Percentiles rank a stretch among this genome's conserved stretches.
phyloP scores from a whole-genome alignment of 2,888 invertebrate genomes.

The Matsumyia berberina region DNA sequence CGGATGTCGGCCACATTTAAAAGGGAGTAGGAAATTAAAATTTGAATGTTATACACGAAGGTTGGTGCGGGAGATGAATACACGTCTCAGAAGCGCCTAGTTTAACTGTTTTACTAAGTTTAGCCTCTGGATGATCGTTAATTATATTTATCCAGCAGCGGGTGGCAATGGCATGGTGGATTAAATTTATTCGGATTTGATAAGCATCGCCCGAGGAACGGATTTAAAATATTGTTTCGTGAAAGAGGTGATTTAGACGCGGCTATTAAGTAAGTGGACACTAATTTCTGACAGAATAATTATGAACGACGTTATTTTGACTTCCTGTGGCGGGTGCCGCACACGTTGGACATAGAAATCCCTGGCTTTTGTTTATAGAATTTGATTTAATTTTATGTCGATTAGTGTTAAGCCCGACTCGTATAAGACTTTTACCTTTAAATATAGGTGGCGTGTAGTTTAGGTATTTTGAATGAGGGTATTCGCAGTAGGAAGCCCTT shows the following conservation, averaged over 20 bases:
- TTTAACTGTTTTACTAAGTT: constrained; percentile 6
- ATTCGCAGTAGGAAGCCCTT: no score
- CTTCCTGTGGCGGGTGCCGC: constrained; percentile 25
- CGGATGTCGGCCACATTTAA: constrained; percentile 49
- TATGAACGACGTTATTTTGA: background rate
- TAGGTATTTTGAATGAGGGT: no score
- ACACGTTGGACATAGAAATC: background rate
- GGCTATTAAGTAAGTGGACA: background rate
- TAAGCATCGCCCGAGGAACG: background rate
- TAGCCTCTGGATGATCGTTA: constrained; percentile 16
- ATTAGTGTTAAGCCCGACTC: no score
- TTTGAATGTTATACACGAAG: constrained; percentile 11
- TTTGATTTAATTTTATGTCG: no score
- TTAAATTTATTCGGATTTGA: background rate
- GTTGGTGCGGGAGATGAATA: constrained; percentile 5
- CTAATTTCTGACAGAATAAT: background rate
- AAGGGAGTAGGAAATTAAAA: constrained; percentile 20
- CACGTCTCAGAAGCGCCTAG: constrained; percentile 7
- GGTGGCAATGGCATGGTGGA: constrained; percentile 2
- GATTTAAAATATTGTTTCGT: constrained; percentile 18
- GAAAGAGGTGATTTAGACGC: background rate
- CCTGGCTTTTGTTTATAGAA: background rate
- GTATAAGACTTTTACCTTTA: no score
- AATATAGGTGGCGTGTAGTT: no score
- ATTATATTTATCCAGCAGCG: constrained; percentile 5